These are phyloP conservation scores for Ceryle rudis DNA, from an alignment of 2,797 vertebrate genomes.

Conservation along the genomic window DNA sequence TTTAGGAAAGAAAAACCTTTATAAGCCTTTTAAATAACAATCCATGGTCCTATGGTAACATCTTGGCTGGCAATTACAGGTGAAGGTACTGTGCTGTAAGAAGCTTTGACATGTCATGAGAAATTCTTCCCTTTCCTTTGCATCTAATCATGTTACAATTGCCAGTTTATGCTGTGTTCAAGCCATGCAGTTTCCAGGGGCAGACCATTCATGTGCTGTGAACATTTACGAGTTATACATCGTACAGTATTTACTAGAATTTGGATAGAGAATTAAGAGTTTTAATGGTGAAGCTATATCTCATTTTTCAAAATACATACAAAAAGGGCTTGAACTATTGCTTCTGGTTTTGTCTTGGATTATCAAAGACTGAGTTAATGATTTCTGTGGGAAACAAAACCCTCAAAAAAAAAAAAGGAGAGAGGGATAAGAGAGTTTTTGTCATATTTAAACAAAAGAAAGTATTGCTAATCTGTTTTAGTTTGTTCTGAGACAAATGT, in stretches of 20 bases:
- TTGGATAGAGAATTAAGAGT: neutral
- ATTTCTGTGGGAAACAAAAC: neutral
- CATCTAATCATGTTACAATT: constrained; percentile 21
- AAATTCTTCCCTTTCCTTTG: constrained; percentile 25
- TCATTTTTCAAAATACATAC: neutral
- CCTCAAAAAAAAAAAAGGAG: neutral
- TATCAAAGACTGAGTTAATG: neutral
- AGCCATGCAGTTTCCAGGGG: neutral
- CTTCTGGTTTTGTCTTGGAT: neutral
- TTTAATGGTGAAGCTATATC: neutral
- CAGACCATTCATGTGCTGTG: neutral
- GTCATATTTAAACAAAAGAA: neutral
- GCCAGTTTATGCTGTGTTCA: neutral
- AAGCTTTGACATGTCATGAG: constrained; percentile 65
- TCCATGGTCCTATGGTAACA: constrained; percentile 1
- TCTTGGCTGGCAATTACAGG: constrained; percentile 30
- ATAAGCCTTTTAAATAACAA: constrained; percentile 69
- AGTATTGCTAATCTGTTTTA: neutral
- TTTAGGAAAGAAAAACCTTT: neutral
- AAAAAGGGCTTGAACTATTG: neutral
- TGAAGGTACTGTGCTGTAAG: constrained; percentile 40
- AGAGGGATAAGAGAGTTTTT: neutral
- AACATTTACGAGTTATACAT: neutral
- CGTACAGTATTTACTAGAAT: neutral
- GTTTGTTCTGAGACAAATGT: neutral